Evolutionary conservation across 53 echinoderm and acorn worm species (phyloP), one percentile per base, ranked within the genome.

Genomic region (Holothuria leucospilota): DNA sequence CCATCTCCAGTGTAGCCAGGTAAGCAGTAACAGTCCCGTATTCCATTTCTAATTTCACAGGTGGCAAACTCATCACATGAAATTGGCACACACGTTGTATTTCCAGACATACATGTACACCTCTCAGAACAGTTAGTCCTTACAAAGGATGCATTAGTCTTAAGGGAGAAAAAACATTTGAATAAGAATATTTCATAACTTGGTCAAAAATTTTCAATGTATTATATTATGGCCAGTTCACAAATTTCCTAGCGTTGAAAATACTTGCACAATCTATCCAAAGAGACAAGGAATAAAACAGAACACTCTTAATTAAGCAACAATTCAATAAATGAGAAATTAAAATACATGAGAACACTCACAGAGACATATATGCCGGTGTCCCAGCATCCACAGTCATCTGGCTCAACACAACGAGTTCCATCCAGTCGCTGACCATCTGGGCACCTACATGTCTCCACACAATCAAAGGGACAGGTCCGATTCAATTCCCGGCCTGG

Each of bases 11-110:
- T 87, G 85, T 91, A 96, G n/a, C 93, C 91, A 23, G 87, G 72
- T 0, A 86, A 28, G 65, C 96, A 96, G 71, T 93, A 93, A 85
- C 96, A 96, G 59, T 86, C 96, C n/a, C 91, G 61, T 60, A 86
- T 88, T 18, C 93, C 96, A 77, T 88, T 77, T 63, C 86, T 89
- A 15, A 87, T 61, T 18, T 38, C 29, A 74, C 96, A 96, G 18
- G 87, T 70, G 15, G 91, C 89, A 62, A 84, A 86, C 28, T 87
- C 74, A 28, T 87, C 80, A 60, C 96, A 96, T 5, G 39, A 52
- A 62, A 84, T 69, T 39, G 46, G n/a, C 27, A 68, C 21, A 62
- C 92, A 92, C 4, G 49, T 63, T 21, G 71, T 59, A 4, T 59
- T 51, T 7, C 91, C 88, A 75, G 69, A 86, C 7, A 8, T 29